Evolutionary conservation across 2,888 invertebrate species (phyloP), one percentile per base, ranked within the genome.

Genomic region (Pristionchus japonicus): DNA sequence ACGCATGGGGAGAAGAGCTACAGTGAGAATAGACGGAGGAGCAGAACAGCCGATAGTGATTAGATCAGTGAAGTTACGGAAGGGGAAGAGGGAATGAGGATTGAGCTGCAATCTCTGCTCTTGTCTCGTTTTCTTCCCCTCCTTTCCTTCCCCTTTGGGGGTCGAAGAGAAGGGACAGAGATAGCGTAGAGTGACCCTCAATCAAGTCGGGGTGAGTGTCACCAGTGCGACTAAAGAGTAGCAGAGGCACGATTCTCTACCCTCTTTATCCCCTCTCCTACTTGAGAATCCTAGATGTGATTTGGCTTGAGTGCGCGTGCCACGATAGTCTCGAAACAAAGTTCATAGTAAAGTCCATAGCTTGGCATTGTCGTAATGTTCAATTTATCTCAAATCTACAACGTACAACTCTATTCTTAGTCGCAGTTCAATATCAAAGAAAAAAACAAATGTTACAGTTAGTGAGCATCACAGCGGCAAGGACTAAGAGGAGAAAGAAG

Each of bases 261-360:
- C 61, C 61, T 70, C 70, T 37, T 70, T 37, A 34, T 37, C 37
- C 70, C 6, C 37, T 40, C 77, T 9, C 77, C 43, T 47, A 77
- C 77, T 77, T 77, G 77, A 77, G 77, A 77, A 77, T 77, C 77
- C 43, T 43, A 77, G 77, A 77, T 77, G 77, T 77, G 77, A 77
- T 77, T 77, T 77, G 77, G n/a, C 27, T 40, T 43, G n/a, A 6
- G 31, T 64, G 64, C 77, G 77, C 43, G 43, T 15, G 27, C 27
- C 1, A 3, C 77, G 47, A 77, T 77, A 47, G 31, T 31, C 34
- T 40, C 77, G 27, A 0, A n/a, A 20, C 34, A 13, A 77, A 77
- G 43, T 77, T 23, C 47, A 27, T 40, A 11, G 57, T 43, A 43
- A 43, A 43, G 6, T 43, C 43, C n/a, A n/a, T n/a, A n/a, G n/a